Conservation (phyloP, 2,797 vertebrate species). For the Chelon labrosus region DNA sequence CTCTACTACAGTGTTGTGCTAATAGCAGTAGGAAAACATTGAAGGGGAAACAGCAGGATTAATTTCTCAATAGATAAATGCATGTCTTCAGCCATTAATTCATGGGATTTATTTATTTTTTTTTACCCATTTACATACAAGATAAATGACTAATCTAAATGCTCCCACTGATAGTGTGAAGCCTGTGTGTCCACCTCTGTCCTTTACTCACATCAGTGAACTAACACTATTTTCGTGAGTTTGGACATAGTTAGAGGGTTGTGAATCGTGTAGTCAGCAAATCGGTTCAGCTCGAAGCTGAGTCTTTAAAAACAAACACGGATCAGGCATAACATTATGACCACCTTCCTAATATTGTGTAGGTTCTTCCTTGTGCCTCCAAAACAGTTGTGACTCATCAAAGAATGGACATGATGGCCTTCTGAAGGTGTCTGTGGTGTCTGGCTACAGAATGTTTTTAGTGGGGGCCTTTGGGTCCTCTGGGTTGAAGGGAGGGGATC, state of each 20-base stretch:
- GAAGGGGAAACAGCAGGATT: conserved; percentile 40
- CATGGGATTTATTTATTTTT: conserved; percentile 12
- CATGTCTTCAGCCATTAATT: conserved; percentile 57
- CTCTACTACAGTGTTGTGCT: conserved; percentile 47
- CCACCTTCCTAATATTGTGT: too few relatives aligned
- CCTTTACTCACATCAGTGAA: conserved; percentile 25
- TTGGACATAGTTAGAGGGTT: conserved; percentile 30
- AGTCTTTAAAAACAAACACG: not conserved
- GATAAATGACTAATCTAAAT: conserved; percentile 17
- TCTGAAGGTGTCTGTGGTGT: too few relatives aligned
- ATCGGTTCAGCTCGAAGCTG: conserved; percentile 2
- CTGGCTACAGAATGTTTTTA: too few relatives aligned
- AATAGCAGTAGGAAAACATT: conserved; percentile 33
- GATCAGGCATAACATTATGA: too few relatives aligned
- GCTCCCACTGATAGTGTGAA: conserved; percentile 49
- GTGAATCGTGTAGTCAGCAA: conserved; percentile 37
- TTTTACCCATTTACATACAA: conserved; percentile 10
- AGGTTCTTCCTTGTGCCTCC: not conserved
- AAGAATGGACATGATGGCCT: too few relatives aligned
- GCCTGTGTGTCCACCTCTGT: conserved; percentile 20
- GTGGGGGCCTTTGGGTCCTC: too few relatives aligned
- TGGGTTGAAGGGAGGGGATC: too few relatives aligned
- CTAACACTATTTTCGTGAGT: conserved; percentile 44
- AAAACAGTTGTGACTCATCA: too few relatives aligned
- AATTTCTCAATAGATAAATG: conserved; percentile 35